These are phyloP conservation scores for Calephelis perditalis DNA, from an alignment of 2,888 invertebrate species.

Conservation along the genomic window DNA sequence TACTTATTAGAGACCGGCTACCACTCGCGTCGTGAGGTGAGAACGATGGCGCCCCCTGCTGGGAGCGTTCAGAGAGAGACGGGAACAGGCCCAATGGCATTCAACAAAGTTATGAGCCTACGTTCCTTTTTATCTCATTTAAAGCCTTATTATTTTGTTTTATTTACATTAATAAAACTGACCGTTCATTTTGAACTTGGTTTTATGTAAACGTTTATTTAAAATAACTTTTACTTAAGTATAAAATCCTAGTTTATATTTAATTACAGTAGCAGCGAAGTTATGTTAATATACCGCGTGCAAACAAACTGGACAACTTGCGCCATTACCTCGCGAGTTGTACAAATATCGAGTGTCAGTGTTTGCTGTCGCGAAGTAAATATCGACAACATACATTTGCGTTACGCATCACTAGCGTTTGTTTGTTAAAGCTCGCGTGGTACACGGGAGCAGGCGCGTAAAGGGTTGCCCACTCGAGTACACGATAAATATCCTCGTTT, in stretches of 20 bases:
- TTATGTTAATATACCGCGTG: slow-evolving; percentile 56
- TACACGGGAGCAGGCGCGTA: slow-evolving; percentile 59
- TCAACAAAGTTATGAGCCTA: slow-evolving; percentile 73
- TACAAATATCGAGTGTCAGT: slow-evolving; percentile 69
- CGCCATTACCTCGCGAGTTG: slow-evolving; percentile 68
- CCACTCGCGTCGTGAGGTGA: slow-evolving; percentile 77
- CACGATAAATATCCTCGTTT: slow-evolving; percentile 68
- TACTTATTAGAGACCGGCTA: slow-evolving; percentile 77
- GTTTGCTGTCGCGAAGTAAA: slow-evolving; percentile 68
- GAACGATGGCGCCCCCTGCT: slow-evolving; percentile 76
- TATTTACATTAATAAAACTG: slow-evolving; percentile 51
- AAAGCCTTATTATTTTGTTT: slow-evolving; percentile 46
- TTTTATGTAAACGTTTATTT: neutral
- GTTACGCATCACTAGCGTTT: slow-evolving; percentile 76
- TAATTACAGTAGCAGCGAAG: slow-evolving; percentile 59
- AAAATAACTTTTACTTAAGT: slow-evolving; percentile 7
- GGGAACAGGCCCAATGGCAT: slow-evolving; percentile 71
- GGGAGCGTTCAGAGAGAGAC: slow-evolving; percentile 65
- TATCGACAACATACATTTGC: slow-evolving; percentile 71
- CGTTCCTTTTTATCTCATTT: slow-evolving; percentile 52
- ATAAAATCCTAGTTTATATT: slow-evolving; percentile 25
- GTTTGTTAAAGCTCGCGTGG: slow-evolving; percentile 59
- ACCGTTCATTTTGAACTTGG: slow-evolving; percentile 34
- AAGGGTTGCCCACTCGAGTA: slow-evolving; percentile 69
- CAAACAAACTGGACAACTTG: slow-evolving; percentile 53